Conservation (phyloP, 92 coral and sea anemone species). For the Metridium senile region DNA sequence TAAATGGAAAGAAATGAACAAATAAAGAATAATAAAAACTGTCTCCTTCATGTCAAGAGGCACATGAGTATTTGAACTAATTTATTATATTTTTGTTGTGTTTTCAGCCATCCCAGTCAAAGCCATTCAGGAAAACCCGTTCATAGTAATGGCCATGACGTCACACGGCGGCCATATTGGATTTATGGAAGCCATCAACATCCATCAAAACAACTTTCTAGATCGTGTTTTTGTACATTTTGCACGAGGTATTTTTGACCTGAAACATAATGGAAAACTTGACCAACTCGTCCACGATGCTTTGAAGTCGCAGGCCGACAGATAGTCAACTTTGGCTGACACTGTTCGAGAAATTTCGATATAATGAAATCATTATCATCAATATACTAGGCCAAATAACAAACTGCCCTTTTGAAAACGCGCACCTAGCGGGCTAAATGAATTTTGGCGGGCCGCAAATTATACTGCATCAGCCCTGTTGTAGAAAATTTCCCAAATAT, state of each 20-base stretch:
- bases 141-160: conserved; percentile 72
- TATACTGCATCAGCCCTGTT: too few species aligned
- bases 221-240: conserved; percentile 79
- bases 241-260: conserved; percentile 67
- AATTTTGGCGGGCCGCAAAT: too few species aligned
- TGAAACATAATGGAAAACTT: conserved; percentile 48
- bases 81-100: background rate
- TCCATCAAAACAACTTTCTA: conserved; percentile 65
- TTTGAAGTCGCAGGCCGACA: background rate
- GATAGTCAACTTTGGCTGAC: conserved; percentile 2
- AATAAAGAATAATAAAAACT: too few species aligned
- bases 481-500: too few species aligned
- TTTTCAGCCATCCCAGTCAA: conserved; percentile 75
- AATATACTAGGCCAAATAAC: too few species aligned
- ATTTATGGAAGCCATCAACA: conserved; percentile 71
- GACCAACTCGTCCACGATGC: conserved; percentile 28
- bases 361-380: too few species aligned
- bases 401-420: too few species aligned
- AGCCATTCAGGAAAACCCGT: conserved; percentile 69
- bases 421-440: too few species aligned
- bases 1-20: too few species aligned
- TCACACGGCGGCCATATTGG: conserved; percentile 89
- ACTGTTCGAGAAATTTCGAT: background rate
- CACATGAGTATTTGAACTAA: too few species aligned
- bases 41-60: too few species aligned